Conservation (phyloP, 1,140 invertebrate genomes). For the Heliothis virescens region DNA sequence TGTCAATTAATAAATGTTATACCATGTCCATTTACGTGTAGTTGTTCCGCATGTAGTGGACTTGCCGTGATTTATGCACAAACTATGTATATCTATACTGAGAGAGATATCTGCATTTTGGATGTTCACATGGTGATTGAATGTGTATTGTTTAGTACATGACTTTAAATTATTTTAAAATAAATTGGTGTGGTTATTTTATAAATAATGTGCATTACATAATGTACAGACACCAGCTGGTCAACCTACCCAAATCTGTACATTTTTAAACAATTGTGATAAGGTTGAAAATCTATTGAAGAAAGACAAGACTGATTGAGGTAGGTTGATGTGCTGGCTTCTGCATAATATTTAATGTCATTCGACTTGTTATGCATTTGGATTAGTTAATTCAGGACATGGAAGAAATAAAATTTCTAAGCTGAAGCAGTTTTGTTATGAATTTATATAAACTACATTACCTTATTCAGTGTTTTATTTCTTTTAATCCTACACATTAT, state of each 20-base stretch:
- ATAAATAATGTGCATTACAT: no score
- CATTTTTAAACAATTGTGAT: no score
- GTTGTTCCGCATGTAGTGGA: constrained; percentile 4
- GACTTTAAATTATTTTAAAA: no score
- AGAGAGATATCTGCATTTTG: not conserved
- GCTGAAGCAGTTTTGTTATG: constrained; percentile 16
- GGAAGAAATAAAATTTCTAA: constrained; percentile 18
- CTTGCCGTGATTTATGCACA: constrained; percentile 40
- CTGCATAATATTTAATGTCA: not conserved
- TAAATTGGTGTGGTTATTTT: no score
- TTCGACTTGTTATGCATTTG: not conserved
- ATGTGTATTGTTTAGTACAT: not conserved
- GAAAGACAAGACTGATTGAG: no score
- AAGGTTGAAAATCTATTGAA: no score
- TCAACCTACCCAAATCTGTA: no score
- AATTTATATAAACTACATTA: constrained; percentile 17
- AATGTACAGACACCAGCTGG: no score
- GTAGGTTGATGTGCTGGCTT: no score
- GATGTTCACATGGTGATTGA: not conserved
- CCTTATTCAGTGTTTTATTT: constrained; percentile 44
- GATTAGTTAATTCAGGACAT: not conserved
- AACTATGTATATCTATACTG: constrained; percentile 21
- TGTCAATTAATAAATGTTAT: constrained; percentile 44
- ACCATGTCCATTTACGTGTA: constrained; percentile 34
- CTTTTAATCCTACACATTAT: constrained; percentile 23